Base-by-base conservation (phyloP, 2,113 vertebrate species). In the Plectropomus leopardus region DNA sequence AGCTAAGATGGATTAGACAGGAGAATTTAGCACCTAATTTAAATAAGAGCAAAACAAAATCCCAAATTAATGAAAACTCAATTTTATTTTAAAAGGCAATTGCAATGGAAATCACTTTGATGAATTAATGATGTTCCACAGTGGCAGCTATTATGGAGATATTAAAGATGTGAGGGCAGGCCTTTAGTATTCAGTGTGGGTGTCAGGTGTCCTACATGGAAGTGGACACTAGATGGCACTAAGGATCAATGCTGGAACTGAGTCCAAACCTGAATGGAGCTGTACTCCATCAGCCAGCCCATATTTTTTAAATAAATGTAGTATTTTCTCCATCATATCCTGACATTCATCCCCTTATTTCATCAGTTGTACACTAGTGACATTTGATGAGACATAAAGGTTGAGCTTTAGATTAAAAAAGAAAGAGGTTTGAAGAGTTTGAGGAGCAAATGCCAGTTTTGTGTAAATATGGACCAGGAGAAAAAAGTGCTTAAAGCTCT, bases 21-120 rank as follows among this genome's bases (percentile, higher is more conserved):
- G n/a, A 57, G 54, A 71, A 78, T 19, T 32, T 30, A 30, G 2
- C 60, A 11, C 55, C 55, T 66, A n/a, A 59, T 78, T 70, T 82
- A 4, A 77, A 69, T 73, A 30, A 44, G 6, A 32, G 34, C 13
- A 34, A 78, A 78, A 78, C 45, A 78, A 78, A 82, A 63, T 23
- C 48, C 19, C 13, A 59, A 68, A 69, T 69, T 10, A 58, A 77
- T 64, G 28, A 54, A 74, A 77, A 45, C 8, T 47, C n/a, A n/a
- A 1, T 42, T 61, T 72, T 72, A 44, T 74, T 51, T 26, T 53
- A 28, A 70, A 59, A 48, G 32, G 51, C 23, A 40, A 47, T 32
- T 53, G 26, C 19, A 53, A 26, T 58, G 67, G 16, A 61, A 72
- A 48, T 61, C 4, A 32, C 26, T 59, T n/a, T 47, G 53, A 82